phyloP scores from a whole-genome alignment of 2,113 vertebrate genomes.

The Paradoxurus hermaphroditus region DNA sequence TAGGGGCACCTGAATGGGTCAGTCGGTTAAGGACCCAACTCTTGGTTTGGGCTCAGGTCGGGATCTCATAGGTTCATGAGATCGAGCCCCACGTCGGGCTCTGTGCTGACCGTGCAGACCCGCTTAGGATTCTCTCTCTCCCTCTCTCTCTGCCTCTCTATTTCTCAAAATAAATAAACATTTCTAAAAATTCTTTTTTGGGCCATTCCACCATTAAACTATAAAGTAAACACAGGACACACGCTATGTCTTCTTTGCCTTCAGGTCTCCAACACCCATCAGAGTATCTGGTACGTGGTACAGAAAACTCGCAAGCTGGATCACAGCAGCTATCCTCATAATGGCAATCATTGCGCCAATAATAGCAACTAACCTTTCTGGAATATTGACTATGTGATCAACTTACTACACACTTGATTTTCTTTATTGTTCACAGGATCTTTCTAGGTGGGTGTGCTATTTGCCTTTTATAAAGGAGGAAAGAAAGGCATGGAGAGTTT shows the following conservation, averaged over 20 bases:
- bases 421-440: not conserved
- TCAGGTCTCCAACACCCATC: not conserved
- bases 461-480: not conserved
- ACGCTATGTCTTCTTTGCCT: not conserved
- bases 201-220: not conserved
- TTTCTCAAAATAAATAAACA: too few relatives aligned
- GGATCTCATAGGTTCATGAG: too few relatives aligned
- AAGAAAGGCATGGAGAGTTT: not conserved
- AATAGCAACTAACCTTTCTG: not conserved
- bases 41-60: too few relatives aligned
- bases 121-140: too few relatives aligned
- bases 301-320: not conserved
- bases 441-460: not conserved
- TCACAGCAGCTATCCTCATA: not conserved
- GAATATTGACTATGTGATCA: not conserved
- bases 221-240: not conserved
- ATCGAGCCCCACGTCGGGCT: too few relatives aligned
- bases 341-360: not conserved
- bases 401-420: not conserved
- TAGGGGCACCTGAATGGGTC: too few relatives aligned
- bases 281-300: not conserved
- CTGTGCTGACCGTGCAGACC: too few relatives aligned
- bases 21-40: too few relatives aligned
- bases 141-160: too few relatives aligned
- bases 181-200: not conserved